These are phyloP conservation scores for Oreocharis arfaki DNA, from an alignment of 2,113 vertebrate genomes.

Conservation along the genomic window DNA sequence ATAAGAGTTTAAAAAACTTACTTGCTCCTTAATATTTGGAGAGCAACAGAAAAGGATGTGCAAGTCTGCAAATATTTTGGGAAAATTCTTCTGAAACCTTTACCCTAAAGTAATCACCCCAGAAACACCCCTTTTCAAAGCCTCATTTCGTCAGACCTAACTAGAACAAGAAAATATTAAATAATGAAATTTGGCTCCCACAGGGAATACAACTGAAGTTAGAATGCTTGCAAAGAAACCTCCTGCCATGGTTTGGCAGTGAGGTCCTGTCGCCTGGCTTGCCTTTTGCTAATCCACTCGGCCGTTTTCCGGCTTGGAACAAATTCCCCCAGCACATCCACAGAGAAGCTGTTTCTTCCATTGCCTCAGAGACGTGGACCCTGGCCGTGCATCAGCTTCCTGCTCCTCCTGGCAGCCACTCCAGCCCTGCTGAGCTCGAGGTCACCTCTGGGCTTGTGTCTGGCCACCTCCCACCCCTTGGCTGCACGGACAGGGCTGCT, in stretches of 20 bases:
- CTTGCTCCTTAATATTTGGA: background rate
- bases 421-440: background rate
- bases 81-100: background rate
- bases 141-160: background rate
- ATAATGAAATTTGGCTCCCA: background rate
- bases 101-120: background rate
- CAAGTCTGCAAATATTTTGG: background rate
- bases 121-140: background rate
- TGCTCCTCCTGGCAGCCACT: background rate
- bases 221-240: background rate
- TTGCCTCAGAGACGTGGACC: background rate
- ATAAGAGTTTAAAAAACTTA: background rate
- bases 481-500: fast-evolving
- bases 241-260: background rate
- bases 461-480: fast-evolving
- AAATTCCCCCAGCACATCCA: background rate
- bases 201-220: background rate
- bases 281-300: background rate
- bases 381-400: background rate
- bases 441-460: background rate
- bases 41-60: background rate
- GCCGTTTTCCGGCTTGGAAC: background rate
- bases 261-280: background rate
- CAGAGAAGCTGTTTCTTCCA: background rate
- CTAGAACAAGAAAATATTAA: background rate